Base-by-base conservation (phyloP, 1,140 invertebrate genomes). In the Penaeus vannamei region DNA sequence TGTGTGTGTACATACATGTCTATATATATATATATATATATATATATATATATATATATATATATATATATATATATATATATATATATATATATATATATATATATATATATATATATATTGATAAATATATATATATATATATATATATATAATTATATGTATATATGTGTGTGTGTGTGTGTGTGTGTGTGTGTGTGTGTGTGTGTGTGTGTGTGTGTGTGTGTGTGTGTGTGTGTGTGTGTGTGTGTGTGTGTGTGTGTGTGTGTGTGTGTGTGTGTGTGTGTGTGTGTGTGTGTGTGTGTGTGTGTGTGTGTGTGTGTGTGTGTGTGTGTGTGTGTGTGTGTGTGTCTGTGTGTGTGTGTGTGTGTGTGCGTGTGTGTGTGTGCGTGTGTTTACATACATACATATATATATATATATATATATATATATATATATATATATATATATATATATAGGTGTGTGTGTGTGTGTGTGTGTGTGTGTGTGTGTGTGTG, bases 361-460 rank as follows among this genome's bases (percentile, higher is more conserved):
- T 81, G n/a, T 59, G 79, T 53, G n/a, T 53, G 29, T 77, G 17
- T 2, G 19, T 32, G 32, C 76, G 36, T 36, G 36, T 36, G 36
- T 36, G 42, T 36, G 42, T 36, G 36, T 36, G 36, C 36, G 36
- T 82, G 60, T 82, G 42, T 82, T 17, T 36, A 3, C 76, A 79
- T 23, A 79, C 76, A 79, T 46, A 79, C 76, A 79, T 46, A 79
- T 46, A 79, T 46, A 79, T 46, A 79, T 46, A 79, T 46, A 79
- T 59, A 53, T n/a, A 82, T 59, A 82, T n/a, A 81, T 53, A 81
- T n/a, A 59, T 53, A 81, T n/a, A 82, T 59, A 82, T n/a, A 82
- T 59, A 82, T n/a, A 82, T 59, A 82, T 26, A 82, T 59, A 80
- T 46, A 80, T 46, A 77, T 29, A 77, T 29, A 77, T 29, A 77